phyloP scores from a whole-genome alignment of 2,113 vertebrate species.

The Macaca nemestrina region DNA sequence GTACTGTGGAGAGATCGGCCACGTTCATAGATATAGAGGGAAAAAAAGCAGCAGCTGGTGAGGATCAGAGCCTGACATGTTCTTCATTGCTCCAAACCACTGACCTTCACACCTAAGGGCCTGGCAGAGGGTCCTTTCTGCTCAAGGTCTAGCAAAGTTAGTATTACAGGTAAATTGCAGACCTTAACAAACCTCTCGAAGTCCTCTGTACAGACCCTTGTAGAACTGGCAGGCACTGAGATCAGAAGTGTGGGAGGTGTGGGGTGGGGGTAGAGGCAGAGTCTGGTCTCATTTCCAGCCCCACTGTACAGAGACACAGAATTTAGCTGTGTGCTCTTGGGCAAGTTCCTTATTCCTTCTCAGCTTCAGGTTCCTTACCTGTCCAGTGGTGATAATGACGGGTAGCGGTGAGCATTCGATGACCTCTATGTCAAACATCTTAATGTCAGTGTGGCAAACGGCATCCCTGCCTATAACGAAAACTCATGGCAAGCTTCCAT shows the following conservation, averaged over 20 bases:
- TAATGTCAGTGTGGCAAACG: not conserved
- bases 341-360: not conserved
- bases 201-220: not conserved
- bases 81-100: not conserved
- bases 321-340: too few relatives aligned
- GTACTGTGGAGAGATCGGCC: not conserved
- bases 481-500: not conserved
- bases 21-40: not conserved
- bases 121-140: not conserved
- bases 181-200: not conserved
- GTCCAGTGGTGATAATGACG: accelerated
- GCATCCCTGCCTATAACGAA: accelerated
- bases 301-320: not conserved
- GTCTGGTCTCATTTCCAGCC: too few relatives aligned
- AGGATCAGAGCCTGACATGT: not conserved
- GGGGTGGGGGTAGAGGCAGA: accelerated
- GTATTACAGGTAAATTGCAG: not conserved
- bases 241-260: not conserved
- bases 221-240: not conserved
- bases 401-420: accelerated
- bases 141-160: not conserved
- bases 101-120: not conserved
- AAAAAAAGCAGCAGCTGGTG: not conserved
- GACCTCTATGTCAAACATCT: not conserved
- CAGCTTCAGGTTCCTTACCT: not conserved